Base-by-base conservation (phyloP, 2,113 vertebrate species). In the Sinocyclocheilus grahami region DNA sequence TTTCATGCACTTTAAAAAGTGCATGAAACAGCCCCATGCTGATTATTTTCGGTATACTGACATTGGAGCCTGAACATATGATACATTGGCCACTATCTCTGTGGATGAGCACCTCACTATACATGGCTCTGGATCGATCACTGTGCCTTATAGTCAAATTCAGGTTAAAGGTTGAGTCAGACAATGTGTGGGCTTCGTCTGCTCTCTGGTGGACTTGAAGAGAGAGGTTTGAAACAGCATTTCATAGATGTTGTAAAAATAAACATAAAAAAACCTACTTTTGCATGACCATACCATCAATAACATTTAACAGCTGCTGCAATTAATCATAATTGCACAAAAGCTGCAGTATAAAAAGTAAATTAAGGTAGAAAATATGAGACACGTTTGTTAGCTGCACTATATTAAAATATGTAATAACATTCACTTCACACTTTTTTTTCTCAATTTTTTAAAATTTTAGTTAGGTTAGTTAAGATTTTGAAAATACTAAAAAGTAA, bases 181-280 rank as follows among this genome's bases (percentile, higher is more conserved):
- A 83, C 13, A 20, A 30, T 83, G 27, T 22, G 55, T 84, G 85
- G 75, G 58, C 53, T 75, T 74, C n/a, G 30, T 58, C 42, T 81
- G 82, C 76, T 77, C 16, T 74, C 87, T 88, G 58, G 75, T 86
- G 87, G 87, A 63, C 27, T n/a, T 12, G 4, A 5, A 82, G 39
- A 82, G 12, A 79, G 20, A 22, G 20, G 39, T 12, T 51, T 67
- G 20, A 42, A n/a, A 37, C 18, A 8, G 14, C 14, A 37, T 69
- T 69, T 33, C 22, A 24, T 24, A 11, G n/a, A n/a, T 63, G 4
- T 12, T n/a, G 60, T 1, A 24, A 63, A 27, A 27, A 9, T 0
- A 13, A 5, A 27, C 62, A 65, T 33, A 3, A 33, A 33, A 33
- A 65, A 65, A n/a, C 12, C 4, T 37, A 37, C 37, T 37, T 37